Conservation (phyloP, 2,888 invertebrate genomes). For the Osedax fenrisi region DNA sequence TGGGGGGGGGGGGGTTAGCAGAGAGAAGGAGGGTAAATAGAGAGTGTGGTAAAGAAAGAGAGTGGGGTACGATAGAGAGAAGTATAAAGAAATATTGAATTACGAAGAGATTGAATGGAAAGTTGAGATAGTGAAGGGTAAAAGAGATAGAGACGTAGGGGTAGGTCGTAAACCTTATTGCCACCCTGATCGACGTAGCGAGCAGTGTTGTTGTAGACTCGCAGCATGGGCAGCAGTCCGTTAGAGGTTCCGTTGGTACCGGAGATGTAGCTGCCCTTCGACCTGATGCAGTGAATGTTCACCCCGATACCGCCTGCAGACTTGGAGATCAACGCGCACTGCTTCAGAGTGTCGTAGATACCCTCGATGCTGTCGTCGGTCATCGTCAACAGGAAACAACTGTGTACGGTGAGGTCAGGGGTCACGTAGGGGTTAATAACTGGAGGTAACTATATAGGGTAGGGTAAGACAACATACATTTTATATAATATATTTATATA, state of each 20-base stretch:
- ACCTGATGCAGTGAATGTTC: slow-evolving; percentile 85
- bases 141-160: too few relatives aligned
- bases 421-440: too few relatives aligned
- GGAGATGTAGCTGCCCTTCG: slow-evolving; percentile 76
- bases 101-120: too few relatives aligned
- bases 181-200: slow-evolving; percentile 93
- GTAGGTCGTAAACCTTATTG: too few relatives aligned
- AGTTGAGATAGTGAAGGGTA: too few relatives aligned
- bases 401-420: slow-evolving; percentile 43
- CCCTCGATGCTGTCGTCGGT: slow-evolving; percentile 80
- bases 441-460: too few relatives aligned
- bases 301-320: slow-evolving; percentile 92
- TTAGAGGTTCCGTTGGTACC: slow-evolving; percentile 89
- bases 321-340: slow-evolving; percentile 88
- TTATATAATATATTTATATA: too few relatives aligned
- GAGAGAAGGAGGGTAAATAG: not conserved
- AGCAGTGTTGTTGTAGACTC: slow-evolving; percentile 86
- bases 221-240: slow-evolving; percentile 80
- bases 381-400: slow-evolving; percentile 89
- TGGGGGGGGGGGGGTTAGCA: not conserved
- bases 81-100: too few relatives aligned
- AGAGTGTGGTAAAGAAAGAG: not conserved
- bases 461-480: too few relatives aligned
- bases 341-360: slow-evolving; percentile 77
- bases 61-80: not conserved